These are phyloP conservation scores for Apotomis turbidana DNA, from an alignment of 2,888 invertebrate species.

Conservation along the genomic window DNA sequence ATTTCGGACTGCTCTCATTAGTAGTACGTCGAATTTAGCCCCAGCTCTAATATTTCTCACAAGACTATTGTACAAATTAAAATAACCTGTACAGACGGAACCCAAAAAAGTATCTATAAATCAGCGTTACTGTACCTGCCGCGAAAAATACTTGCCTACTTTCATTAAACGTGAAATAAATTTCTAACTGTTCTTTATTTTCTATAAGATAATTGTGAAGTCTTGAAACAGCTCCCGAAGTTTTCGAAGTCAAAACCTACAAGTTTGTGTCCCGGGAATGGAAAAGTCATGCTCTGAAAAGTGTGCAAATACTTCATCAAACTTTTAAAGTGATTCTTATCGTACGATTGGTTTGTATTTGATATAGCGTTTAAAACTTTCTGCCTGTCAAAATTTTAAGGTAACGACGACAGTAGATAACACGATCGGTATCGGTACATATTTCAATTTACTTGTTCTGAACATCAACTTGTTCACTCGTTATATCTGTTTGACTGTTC, in stretches of 20 bases:
- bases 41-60: too few species aligned
- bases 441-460: neutral
- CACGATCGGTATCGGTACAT: neutral
- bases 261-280: conserved; percentile 25
- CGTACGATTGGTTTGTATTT: conserved; percentile 6
- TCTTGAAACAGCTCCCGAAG: neutral
- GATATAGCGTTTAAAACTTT: conserved; percentile 13
- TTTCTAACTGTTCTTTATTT: conserved; percentile 38
- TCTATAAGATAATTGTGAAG: conserved; percentile 11
- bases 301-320: conserved; percentile 25
- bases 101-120: conserved; percentile 10
- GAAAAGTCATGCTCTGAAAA: conserved; percentile 35
- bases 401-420: neutral
- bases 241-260: conserved; percentile 6
- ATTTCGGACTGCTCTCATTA: too few species aligned
- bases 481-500: too few species aligned
- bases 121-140: conserved; percentile 20
- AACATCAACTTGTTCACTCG: too few species aligned
- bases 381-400: neutral
- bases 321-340: conserved; percentile 26
- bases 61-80: too few species aligned
- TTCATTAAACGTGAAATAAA: conserved; percentile 53
- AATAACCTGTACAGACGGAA: neutral
- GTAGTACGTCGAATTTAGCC: too few species aligned
- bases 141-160: conserved; percentile 43